Evolutionary conservation across 92 coral and sea anemone genomes (phyloP), one percentile per base, ranked within the genome.

Genomic region (Heteractis magnifica): DNA sequence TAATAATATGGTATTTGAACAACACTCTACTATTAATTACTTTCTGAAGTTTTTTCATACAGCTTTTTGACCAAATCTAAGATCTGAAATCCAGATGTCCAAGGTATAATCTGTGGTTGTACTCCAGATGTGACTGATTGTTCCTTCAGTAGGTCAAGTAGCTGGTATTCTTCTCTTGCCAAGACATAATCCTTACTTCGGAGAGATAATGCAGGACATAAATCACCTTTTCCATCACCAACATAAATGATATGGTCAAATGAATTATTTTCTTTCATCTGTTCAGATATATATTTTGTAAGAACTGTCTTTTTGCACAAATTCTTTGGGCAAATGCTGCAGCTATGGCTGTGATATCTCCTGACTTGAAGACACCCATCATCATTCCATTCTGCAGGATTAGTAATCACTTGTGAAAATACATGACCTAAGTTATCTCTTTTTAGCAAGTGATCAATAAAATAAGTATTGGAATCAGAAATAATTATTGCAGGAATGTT

Each of bases 211-310:
- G 93, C 86, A n/a, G 98, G 95, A 55, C 99, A 97, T n/a, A 90
- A 72, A 84, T 97, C 99, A 1, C 94, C 94, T 26, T 79, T 82
- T 9, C 99, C 99, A 89, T 97, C 99, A 23, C 99, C 99, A 86
- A 97, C 77, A 72, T 94, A 97, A 41, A 97, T 88, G 62, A 97
- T 71, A 78, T 80, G 88, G 34, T 89, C 80, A 87, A 84, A 94
- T 77, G 83, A 0, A 34, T 81, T 76, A 64, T 86, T 20, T 41
- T 49, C 53, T 65, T 82, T 68, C 52, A 19, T 77, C 70, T 75
- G 60, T 12, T 90, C 71, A 62, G 86, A 55, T 26, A 94, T 16
- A 65, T 92, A 86, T 8, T 86, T 79, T 34, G 88, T 76, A 68
- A 97, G 82, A 15, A 91, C 96, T 52, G 91, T 91, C 58, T 85